These are phyloP conservation scores for Drosophila oshimai DNA, from an alignment of 1,140 invertebrate species.

Conservation along the genomic window DNA sequence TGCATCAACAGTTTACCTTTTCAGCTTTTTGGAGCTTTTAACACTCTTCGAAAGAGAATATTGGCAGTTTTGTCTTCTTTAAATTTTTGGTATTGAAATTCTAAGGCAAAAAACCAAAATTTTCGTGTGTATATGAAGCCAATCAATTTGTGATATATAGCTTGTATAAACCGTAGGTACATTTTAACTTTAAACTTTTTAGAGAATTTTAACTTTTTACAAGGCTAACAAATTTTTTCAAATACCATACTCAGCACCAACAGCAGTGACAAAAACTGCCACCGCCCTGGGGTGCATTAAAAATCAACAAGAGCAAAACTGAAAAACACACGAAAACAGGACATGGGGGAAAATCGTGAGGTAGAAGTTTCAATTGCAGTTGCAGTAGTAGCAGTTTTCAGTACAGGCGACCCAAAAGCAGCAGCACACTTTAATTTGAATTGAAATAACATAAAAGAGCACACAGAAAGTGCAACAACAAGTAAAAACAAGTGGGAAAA, in stretches of 20 bases:
- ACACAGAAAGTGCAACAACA: conserved; percentile 21
- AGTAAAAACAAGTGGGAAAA: background rate
- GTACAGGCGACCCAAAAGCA: conserved; percentile 4
- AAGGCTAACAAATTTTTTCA: no score
- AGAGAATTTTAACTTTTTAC: no score
- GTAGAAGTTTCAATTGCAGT: conserved; percentile 20
- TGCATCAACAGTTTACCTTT: background rate
- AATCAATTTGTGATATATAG: no score
- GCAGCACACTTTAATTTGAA: conserved; percentile 54
- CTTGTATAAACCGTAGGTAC: no score
- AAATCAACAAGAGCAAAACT: conserved; percentile 20
- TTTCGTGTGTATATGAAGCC: no score
- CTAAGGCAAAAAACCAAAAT: no score
- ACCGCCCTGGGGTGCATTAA: conserved; percentile 1
- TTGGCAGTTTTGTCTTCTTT: background rate
- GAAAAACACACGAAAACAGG: background rate
- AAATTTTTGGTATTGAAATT: background rate
- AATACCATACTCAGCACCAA: background rate
- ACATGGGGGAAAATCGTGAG: background rate
- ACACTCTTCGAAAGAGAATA: background rate
- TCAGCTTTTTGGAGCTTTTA: background rate
- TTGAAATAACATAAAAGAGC: conserved; percentile 19
- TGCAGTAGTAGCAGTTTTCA: conserved; percentile 22
- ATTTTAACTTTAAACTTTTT: background rate
- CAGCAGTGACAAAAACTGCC: background rate